Evolutionary conservation across 2,113 vertebrate genomes (phyloP).

Genomic region (Dunckerocampus dactyliophorus): DNA sequence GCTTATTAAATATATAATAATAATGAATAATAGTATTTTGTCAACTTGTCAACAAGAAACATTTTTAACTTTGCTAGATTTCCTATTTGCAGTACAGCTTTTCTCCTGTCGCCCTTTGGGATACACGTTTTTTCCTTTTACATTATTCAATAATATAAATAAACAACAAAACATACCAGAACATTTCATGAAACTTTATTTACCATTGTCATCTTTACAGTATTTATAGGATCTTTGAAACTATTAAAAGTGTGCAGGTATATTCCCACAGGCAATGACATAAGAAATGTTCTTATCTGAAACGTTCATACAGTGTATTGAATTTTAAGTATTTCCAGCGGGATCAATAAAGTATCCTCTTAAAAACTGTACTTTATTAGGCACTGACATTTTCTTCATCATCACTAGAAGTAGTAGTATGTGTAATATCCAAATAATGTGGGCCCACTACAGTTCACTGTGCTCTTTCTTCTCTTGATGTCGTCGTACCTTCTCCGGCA

Average conservation of each 20-base stretch:
- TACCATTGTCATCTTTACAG: not conserved
- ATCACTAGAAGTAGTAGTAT: too few species aligned
- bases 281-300: too few species aligned
- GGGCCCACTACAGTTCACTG: constrained; percentile 50
- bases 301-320: too few species aligned
- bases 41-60: too few species aligned
- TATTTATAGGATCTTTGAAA: not conserved
- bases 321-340: too few species aligned
- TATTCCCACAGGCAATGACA: too few species aligned
- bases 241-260: not conserved
- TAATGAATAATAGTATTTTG: too few species aligned
- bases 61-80: too few species aligned
- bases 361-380: too few species aligned
- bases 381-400: too few species aligned
- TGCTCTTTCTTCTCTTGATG: constrained; percentile 35
- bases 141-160: not conserved
- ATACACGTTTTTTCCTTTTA: not conserved
- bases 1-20: too few species aligned
- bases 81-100: not conserved
- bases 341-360: too few species aligned
- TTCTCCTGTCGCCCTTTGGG: not conserved
- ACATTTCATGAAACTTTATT: not conserved
- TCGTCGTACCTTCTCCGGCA: constrained; percentile 47
- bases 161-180: not conserved
- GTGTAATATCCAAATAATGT: rapidly evolving